phyloP scores from a whole-genome alignment of 2,113 vertebrate genomes.

The Calidris pygmaea region DNA sequence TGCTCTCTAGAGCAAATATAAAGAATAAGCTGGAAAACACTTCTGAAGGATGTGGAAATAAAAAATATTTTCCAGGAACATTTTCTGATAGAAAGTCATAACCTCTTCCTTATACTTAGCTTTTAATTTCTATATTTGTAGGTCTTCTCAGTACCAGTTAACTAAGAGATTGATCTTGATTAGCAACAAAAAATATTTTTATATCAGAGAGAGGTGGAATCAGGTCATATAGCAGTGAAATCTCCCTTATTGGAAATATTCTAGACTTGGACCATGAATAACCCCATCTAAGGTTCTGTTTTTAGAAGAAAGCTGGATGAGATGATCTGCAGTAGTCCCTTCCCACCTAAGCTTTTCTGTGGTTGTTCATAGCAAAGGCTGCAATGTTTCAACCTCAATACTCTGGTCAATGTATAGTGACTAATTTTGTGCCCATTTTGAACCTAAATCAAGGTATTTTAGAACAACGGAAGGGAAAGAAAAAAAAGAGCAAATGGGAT shows the following conservation, averaged over 20 bases:
- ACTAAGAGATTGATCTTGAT: not conserved
- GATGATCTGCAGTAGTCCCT: not conserved
- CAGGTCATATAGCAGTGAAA: rapidly evolving
- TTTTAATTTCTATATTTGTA: not conserved
- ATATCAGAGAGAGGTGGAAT: not conserved
- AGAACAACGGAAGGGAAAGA: too few species aligned
- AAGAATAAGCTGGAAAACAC: not conserved
- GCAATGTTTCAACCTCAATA: not conserved
- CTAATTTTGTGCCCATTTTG: not conserved
- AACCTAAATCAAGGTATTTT: not conserved
- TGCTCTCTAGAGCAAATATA: not conserved
- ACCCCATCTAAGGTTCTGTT: not conserved
- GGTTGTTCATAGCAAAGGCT: not conserved
- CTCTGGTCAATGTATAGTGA: not conserved
- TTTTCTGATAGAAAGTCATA: not conserved
- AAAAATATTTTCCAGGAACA: not conserved
- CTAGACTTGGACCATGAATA: not conserved
- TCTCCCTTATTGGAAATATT: not conserved
- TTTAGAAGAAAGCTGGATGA: not conserved
- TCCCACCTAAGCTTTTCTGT: not conserved
- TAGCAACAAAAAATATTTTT: not conserved
- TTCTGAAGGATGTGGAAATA: not conserved
- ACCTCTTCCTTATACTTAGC: not conserved
- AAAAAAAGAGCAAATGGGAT: not conserved
- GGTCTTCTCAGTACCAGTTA: not conserved